These are phyloP conservation scores for Basileuterus tristriatus DNA, from an alignment of 2,797 vertebrate species.

Conservation along the genomic window DNA sequence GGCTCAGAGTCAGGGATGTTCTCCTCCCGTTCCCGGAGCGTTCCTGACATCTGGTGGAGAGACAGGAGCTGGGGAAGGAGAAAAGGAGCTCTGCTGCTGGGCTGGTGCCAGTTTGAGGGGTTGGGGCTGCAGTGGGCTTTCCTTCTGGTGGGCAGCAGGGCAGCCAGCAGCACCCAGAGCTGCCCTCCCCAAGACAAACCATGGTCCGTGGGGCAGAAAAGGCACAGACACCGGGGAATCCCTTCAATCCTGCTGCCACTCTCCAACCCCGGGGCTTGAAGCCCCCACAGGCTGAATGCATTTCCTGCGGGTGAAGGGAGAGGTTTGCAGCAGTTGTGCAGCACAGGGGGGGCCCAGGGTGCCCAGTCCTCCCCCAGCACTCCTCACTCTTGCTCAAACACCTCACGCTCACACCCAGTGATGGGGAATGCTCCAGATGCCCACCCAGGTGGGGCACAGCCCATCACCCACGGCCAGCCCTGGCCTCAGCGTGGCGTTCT, in stretches of 20 bases:
- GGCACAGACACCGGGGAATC: rapidly evolving
- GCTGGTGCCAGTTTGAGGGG: not conserved
- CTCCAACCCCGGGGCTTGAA: not conserved
- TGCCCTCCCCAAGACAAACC: rapidly evolving
- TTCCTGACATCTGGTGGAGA: slow-evolving; percentile 46
- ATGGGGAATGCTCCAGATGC: not conserved
- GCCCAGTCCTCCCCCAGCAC: not conserved
- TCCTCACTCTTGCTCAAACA: not conserved
- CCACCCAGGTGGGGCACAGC: rapidly evolving
- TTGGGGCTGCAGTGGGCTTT: rapidly evolving
- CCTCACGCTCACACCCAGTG: rapidly evolving
- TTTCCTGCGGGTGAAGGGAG: not conserved
- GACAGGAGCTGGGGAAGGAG: not conserved
- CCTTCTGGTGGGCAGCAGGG: rapidly evolving
- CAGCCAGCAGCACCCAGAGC: not conserved
- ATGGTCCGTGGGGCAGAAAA: rapidly evolving
- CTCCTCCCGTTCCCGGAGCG: not conserved
- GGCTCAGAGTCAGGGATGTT: not conserved
- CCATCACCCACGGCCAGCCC: rapidly evolving
- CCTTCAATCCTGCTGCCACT: not conserved
- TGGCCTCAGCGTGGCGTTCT: not conserved
- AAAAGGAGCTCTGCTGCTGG: not conserved
- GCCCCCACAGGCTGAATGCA: rapidly evolving
- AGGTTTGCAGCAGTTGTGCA: not conserved
- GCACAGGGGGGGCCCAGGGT: not conserved